Evolutionary conservation across 2,797 vertebrate species (phyloP), one percentile per base, ranked within the genome.

Genomic region (Fringilla coelebs): DNA sequence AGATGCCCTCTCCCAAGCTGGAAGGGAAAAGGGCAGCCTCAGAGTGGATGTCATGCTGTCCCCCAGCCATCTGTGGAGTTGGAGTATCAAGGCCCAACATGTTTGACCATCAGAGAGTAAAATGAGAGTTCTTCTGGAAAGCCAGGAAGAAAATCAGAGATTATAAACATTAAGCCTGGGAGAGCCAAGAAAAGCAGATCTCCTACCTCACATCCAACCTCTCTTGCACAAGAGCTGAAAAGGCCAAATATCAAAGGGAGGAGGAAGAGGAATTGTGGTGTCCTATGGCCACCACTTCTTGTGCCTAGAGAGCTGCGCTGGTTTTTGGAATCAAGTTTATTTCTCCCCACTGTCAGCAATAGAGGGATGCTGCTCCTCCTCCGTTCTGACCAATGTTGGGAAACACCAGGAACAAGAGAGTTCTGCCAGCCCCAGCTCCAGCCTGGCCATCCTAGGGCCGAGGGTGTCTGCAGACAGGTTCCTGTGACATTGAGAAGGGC

Each of bases 401-500:
- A 38, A 73, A 51, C 29, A 17, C 4, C 32, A 77, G 48, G 67
- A 60, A 45, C 14, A 45, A 38, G 40, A 48, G 28, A 19, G 3
- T 17, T 81, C 43, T 18, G 72, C 36, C 57, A 58, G 46, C 67
- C 51, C 32, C 61, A 38, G 15, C 40, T 68, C 40, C 70, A 32
- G 51, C 61, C 49, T 19, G 61, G 61, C 45, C 61, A 16, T 12
- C 63, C 73, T 86, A 40, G 32, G 32, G 9, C 17, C 43, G 77
- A 41, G 15, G 41, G 7, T 32, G 38, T 29, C 61, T 81, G 32
- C 72, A 72, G 54, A 51, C 51, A 55, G 40, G n/a, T 46, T 89
- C 70, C 57, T 74, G 41, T 0, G 0, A 52, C 34, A 7, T 3
- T 2, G 2, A 38, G 10, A 46, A 58, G 43, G 15, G 5, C 54